These are phyloP conservation scores for Okapia johnstoni DNA, from an alignment of 2,113 vertebrate species.

Conservation along the genomic window DNA sequence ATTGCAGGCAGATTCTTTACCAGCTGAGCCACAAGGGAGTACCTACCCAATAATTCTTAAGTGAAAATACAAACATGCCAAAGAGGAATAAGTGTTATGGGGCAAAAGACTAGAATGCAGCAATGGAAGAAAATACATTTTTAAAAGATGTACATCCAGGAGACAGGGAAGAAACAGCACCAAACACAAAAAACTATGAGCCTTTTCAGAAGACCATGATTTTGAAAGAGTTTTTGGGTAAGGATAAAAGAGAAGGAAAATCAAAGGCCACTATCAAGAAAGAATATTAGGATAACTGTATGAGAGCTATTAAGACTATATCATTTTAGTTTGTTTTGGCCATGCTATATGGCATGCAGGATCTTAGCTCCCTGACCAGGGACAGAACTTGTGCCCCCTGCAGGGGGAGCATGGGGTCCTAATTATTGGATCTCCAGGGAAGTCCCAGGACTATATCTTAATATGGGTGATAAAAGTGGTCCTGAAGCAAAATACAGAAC, in stretches of 20 bases:
- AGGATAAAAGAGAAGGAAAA: background rate
- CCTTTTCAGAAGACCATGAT: background rate
- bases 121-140: background rate
- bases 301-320: background rate
- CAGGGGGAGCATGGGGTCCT: background rate
- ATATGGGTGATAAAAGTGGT: background rate
- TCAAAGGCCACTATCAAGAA: background rate
- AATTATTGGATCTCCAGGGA: background rate
- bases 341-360: rapidly evolving
- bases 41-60: background rate
- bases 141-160: background rate
- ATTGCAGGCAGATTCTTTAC: background rate
- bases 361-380: background rate
- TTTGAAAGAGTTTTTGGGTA: background rate
- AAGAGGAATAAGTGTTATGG: background rate
- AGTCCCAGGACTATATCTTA: background rate
- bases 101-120: background rate
- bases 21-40: background rate
- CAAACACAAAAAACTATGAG: background rate
- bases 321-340: background rate
- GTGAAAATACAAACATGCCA: slow-evolving; percentile 6
- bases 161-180: background rate
- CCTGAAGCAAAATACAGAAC: background rate
- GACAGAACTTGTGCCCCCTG: background rate
- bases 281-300: background rate